These are phyloP conservation scores for Lacerta viridis DNA, from an alignment of 2,797 vertebrate species.

Conservation along the genomic window DNA sequence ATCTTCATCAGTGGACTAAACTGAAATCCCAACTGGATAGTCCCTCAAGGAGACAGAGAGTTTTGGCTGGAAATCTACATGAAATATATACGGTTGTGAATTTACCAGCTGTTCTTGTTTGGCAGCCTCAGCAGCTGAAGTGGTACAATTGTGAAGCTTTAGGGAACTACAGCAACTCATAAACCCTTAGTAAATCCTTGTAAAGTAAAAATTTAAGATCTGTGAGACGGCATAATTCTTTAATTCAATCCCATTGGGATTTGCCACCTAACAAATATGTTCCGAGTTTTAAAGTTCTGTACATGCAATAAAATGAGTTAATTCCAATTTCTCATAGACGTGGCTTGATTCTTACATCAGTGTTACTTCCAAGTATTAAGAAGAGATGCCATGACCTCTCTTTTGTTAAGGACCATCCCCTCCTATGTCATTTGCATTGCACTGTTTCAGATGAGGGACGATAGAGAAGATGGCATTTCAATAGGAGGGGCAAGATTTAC, in stretches of 20 bases:
- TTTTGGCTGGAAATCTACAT: constrained; percentile 25
- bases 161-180: constrained; percentile 36
- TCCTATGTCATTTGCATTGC: not conserved
- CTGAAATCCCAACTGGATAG: constrained; percentile 46
- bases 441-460: not conserved
- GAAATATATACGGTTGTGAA: constrained; percentile 16
- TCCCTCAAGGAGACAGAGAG: constrained; percentile 2
- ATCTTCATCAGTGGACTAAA: constrained; percentile 37
- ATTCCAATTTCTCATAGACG: not conserved
- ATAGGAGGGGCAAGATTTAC: not conserved
- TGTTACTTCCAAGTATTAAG: not conserved
- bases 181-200: constrained; percentile 28
- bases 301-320: constrained; percentile 17
- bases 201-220: constrained; percentile 45
- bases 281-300: constrained; percentile 27
- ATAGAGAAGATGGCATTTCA: not conserved
- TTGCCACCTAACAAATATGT: constrained; percentile 35
- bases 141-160: constrained; percentile 18
- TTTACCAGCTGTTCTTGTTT: constrained; percentile 34
- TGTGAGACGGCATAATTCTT: constrained; percentile 39
- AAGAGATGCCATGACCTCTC: not conserved
- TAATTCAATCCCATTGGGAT: constrained; percentile 32
- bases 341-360: constrained; percentile 8
- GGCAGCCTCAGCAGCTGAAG: constrained; percentile 40
- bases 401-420: not conserved